Percentiles rank a stretch among this genome's conserved stretches.
phyloP scores from a whole-genome alignment of 2,797 vertebrate species.

The Acanthiza pusilla region DNA sequence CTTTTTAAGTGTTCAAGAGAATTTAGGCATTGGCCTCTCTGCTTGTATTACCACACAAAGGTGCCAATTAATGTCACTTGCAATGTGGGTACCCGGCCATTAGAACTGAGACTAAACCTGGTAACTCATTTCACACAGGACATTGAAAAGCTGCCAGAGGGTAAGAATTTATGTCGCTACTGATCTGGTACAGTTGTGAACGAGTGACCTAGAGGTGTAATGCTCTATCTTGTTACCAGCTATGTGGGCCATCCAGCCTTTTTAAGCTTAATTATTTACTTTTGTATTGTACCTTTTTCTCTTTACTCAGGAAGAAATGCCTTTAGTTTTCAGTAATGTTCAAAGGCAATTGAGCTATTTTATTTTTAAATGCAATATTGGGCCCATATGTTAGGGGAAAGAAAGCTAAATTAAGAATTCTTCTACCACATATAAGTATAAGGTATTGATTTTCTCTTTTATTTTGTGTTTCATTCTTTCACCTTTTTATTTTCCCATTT shows the following conservation, averaged over 20 bases:
- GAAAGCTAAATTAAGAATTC: not conserved
- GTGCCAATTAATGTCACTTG: not conserved
- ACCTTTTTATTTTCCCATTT: not conserved
- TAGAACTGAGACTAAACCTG: not conserved
- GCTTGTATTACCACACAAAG: not conserved
- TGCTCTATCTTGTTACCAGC: not conserved
- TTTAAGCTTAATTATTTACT: slow-evolving; percentile 11
- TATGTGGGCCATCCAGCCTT: not conserved
- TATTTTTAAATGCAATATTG: not conserved
- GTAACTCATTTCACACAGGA: slow-evolving; percentile 1
- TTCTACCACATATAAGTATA: not conserved
- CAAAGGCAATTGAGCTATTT: not conserved
- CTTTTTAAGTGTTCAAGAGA: not conserved
- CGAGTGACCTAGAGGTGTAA: not conserved
- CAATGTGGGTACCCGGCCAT: not conserved
- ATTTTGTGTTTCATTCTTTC: not conserved
- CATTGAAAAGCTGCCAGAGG: not conserved
- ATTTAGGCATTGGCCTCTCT: not conserved
- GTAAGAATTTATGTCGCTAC: not conserved
- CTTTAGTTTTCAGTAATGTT: not conserved
- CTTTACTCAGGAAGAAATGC: not conserved
- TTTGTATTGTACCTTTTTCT: not conserved
- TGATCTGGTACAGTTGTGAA: not conserved
- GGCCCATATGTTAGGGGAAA: not conserved
- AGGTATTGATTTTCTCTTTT: not conserved